A percentile compares a stretch with the other conserved stretches of the same genome.
Evolutionary conservation across 1,140 invertebrate species (phyloP).

Genomic region (Nymphalis io): DNA sequence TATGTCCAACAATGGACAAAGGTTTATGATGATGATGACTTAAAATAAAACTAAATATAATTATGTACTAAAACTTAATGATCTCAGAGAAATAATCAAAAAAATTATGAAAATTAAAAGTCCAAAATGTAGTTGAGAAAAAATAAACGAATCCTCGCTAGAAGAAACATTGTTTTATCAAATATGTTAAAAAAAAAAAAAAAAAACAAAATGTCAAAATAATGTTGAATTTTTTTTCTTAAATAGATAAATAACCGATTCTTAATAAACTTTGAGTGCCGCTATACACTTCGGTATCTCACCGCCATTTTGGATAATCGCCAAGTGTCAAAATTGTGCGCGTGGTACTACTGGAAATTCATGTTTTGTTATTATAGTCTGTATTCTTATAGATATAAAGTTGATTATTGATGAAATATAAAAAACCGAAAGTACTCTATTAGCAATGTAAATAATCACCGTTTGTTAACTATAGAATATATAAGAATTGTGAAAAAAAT

Average conservation of each 20-base stretch:
- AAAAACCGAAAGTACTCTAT: background rate
- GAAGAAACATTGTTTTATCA: too few species aligned
- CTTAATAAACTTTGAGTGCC: background rate
- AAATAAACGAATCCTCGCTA: too few species aligned
- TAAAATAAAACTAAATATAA: too few species aligned
- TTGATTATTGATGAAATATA: background rate
- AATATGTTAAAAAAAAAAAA: too few species aligned
- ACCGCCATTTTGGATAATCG: background rate
- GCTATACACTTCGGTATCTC: background rate
- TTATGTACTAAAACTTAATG: too few species aligned
- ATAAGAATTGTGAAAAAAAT: background rate
- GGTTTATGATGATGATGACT: too few species aligned
- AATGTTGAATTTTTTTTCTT: too few species aligned
- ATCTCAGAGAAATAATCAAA: too few species aligned
- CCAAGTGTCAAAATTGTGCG: constrained; percentile 1
- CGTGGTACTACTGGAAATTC: background rate
- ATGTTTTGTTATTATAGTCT: background rate
- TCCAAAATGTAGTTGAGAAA: too few species aligned
- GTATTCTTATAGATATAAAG: background rate
- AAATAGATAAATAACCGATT: background rate
- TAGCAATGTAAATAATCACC: background rate
- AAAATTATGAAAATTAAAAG: too few species aligned
- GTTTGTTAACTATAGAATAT: background rate
- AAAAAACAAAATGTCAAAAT: too few species aligned
- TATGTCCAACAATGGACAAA: too few species aligned